Conservation (phyloP, 2,113 vertebrate species). For the Alligator mississippiensis region DNA sequence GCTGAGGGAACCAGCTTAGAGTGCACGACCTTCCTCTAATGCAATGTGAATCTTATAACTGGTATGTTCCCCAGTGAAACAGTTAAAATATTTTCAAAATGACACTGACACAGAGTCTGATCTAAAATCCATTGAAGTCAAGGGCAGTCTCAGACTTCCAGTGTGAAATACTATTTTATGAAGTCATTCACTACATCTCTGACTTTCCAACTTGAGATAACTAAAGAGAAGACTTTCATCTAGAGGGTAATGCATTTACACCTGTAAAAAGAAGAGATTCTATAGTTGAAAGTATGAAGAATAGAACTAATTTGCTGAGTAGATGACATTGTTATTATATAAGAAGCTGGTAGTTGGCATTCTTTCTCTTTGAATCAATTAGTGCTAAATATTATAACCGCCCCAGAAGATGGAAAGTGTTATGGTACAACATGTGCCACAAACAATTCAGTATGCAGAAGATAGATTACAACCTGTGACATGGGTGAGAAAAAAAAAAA, state of each 20-base stretch:
- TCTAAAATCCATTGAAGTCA: background rate
- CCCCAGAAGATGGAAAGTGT: background rate
- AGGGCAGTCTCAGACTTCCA: background rate
- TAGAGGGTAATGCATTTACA: background rate
- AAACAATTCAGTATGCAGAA: background rate
- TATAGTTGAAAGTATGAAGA: background rate
- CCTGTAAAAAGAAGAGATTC: background rate
- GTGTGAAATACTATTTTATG: background rate
- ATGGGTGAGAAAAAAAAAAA: background rate
- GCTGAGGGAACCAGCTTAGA: background rate
- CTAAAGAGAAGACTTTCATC: background rate
- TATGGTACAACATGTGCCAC: background rate
- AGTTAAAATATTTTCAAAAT: background rate
- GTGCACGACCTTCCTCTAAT: background rate
- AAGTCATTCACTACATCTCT: background rate
- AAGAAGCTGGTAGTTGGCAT: background rate
- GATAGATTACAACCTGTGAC: background rate
- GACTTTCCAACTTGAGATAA: background rate
- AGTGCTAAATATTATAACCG: constrained; percentile 8
- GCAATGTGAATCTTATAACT: background rate
- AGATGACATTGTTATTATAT: background rate
- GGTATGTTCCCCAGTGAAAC: background rate
- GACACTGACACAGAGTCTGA: background rate
- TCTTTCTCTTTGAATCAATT: background rate
- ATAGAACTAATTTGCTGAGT: background rate